These are phyloP conservation scores for Hydropotes inermis DNA, from an alignment of 2,113 vertebrate genomes.

Conservation along the genomic window DNA sequence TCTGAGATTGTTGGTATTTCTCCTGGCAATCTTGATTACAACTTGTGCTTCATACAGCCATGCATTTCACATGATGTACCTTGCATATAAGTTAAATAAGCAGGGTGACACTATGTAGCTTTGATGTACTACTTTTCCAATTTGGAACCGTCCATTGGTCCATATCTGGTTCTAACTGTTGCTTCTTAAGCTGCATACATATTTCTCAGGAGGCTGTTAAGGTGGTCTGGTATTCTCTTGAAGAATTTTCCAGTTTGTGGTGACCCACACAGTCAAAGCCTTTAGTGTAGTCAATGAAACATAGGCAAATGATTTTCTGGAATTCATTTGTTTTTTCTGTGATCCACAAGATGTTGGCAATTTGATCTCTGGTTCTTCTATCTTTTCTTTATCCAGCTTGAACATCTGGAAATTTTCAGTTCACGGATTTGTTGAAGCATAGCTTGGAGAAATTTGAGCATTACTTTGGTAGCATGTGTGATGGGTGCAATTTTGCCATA, in stretches of 20 bases:
- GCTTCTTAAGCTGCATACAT: neutral
- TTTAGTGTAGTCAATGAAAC: neutral
- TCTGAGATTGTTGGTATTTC: neutral
- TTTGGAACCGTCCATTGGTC: neutral
- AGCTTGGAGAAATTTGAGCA: neutral
- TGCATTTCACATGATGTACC: neutral
- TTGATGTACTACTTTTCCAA: neutral
- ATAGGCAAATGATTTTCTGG: neutral
- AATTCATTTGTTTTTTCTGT: neutral
- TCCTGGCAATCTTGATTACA: neutral
- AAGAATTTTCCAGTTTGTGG: neutral
- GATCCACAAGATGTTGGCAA: neutral
- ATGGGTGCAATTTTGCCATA: neutral
- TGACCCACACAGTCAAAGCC: neutral
- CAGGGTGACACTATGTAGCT: neutral
- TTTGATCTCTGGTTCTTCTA: neutral
- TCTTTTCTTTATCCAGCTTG: neutral
- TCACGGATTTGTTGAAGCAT: neutral
- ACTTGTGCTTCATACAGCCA: neutral
- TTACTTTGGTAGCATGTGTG: neutral
- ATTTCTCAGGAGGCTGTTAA: neutral
- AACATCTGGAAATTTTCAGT: neutral
- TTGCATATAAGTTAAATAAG: neutral
- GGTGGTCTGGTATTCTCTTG: neutral
- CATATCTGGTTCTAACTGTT: neutral